Evolutionary conservation across 2,888 invertebrate species (phyloP), one percentile per base, ranked within the genome.

Genomic region (Pollenia griseotomentosa): DNA sequence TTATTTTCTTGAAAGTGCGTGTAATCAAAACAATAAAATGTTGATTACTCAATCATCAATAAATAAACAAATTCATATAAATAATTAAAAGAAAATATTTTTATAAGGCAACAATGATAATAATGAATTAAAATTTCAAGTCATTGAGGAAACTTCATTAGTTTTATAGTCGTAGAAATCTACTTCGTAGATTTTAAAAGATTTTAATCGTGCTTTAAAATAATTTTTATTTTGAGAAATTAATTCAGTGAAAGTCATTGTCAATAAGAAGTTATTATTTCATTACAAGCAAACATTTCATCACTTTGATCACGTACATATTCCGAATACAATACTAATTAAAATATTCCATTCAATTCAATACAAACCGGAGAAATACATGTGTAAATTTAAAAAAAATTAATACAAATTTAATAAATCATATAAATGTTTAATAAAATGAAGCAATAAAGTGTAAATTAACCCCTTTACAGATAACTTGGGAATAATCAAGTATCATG

Each of bases 1-100:
- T 66, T 66, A 66, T 33, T 33, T 46, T 12, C 3, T 48, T 23
- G 2, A 66, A 46, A 66, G 11, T 66, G 19, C 19, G 14, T 46
- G 12, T 48, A 14, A 46, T 23, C 16, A 46, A 46, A 23, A 48
- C 44, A 23, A 48, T 48, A 66, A 66, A 48, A 12, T 9, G 9
- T 48, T 66, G 12, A 66, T 66, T 66, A 66, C 66, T 46, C 66
- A 66, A 66, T 66, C 14, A 48, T 48, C 14, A 48, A 66, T 66
- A 48, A 66, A 48, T 33, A 66, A 65, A 66, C 46, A 48, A 66
- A 12, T 3, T 14, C 14, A 66, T 66, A 33, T 48, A 19, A 46
- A 48, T 33, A 19, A 23, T 55, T 44, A 14, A 57, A 46, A n/a
- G 40, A 61, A 42, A 42, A 11, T 61, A 11, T 16, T 48, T 7